Conservation (phyloP, 2,797 vertebrate species). For the Acestrorhynchus altus region DNA sequence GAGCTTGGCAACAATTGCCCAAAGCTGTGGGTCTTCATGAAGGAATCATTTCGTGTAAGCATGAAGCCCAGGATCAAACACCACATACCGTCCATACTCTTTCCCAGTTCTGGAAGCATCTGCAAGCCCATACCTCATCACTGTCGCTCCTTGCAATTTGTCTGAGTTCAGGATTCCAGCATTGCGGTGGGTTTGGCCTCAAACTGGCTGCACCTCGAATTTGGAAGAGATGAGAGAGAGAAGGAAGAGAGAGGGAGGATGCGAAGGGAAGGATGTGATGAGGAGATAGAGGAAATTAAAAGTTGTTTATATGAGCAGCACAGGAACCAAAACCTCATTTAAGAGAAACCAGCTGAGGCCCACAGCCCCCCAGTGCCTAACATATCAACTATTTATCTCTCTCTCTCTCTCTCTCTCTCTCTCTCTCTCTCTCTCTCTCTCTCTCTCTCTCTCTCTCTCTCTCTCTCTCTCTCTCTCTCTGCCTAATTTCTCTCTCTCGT, state of each 20-base stretch:
- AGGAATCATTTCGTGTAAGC: no score
- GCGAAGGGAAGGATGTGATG: not conserved
- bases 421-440: not conserved
- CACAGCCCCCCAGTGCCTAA: not conserved
- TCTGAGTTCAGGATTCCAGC: no score
- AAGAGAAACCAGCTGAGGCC: conserved; percentile 21
- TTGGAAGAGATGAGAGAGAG: not conserved
- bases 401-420: not conserved
- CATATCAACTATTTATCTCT: no score
- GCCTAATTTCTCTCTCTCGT: no score
- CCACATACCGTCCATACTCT: no score
- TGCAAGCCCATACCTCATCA: no score
- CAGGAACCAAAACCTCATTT: conserved; percentile 14
- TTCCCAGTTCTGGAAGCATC: no score
- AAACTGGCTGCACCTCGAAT: not conserved
- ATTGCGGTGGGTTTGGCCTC: no score
- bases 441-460: not conserved
- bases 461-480: not conserved
- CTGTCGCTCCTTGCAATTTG: no score
- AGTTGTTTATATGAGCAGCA: conserved; percentile 39
- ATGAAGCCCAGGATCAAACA: no score
- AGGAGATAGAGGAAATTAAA: conserved; percentile 25
- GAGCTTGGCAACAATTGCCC: no score
- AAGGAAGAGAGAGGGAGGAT: not conserved
- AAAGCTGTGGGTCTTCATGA: no score